A percentile compares a stretch with the other conserved stretches of the same genome.
Evolutionary conservation across 2,797 vertebrate species (phyloP).

Genomic region (Okamejei kenojei): DNA sequence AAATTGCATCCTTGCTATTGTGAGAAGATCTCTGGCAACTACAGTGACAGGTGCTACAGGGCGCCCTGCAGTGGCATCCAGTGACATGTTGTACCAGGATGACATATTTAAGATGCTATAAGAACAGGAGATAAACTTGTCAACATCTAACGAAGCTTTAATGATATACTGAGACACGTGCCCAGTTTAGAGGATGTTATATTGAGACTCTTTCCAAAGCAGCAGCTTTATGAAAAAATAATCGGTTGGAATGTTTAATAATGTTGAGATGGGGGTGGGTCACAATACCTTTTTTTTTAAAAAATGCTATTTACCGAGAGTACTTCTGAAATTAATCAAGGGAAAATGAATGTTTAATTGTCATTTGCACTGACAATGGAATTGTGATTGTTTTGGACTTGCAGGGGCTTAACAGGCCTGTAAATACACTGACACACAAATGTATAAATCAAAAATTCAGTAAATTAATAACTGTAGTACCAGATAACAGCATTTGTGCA

Average conservation of each 20-base stretch:
- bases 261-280: not conserved
- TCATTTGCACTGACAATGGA: too few relatives aligned
- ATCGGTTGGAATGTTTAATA: not conserved
- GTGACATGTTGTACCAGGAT: not conserved
- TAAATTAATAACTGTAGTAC: too few relatives aligned
- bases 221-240: not conserved
- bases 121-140: not conserved
- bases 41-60: not conserved
- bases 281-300: not conserved
- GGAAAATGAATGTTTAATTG: too few relatives aligned
- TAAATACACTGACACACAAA: too few relatives aligned
- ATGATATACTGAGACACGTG: not conserved
- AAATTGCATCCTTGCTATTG: not conserved
- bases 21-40: not conserved
- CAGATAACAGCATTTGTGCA: too few relatives aligned
- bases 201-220: not conserved
- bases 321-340: not conserved
- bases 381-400: too few relatives aligned
- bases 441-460: too few relatives aligned
- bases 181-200: not conserved
- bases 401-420: too few relatives aligned
- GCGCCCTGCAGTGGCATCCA: conserved; percentile 3
- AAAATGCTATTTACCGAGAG: not conserved
- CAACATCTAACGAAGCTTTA: not conserved
- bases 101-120: conserved; percentile 18